phyloP scores from a whole-genome alignment of 1,140 invertebrate species.

The Listronotus bonariensis region DNA sequence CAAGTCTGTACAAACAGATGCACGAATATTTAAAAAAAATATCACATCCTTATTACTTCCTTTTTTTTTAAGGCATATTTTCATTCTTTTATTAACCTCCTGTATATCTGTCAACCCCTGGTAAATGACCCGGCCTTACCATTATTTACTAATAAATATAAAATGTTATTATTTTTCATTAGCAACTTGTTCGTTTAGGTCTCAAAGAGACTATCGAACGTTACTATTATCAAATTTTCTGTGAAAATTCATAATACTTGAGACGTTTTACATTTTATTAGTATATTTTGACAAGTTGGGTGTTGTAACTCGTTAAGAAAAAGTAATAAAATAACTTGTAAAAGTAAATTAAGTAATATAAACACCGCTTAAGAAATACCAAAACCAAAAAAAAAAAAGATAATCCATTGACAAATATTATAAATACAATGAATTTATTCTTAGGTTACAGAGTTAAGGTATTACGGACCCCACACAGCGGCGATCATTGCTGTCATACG shows the following conservation, averaged over 20 bases:
- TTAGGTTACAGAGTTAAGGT: constrained; percentile 52
- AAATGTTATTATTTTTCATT: background rate
- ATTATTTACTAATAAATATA: constrained; percentile 1
- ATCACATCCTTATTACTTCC: no score
- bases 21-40: no score
- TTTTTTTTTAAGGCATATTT: no score
- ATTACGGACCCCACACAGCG: constrained; percentile 15
- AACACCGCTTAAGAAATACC: constrained; percentile 47
- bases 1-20: no score
- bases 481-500: no score
- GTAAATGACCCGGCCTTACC: background rate
- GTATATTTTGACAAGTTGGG: constrained; percentile 14
- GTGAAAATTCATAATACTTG: constrained; percentile 2
- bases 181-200: background rate
- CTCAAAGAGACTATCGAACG: no score
- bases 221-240: background rate
- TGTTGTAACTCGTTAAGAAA: constrained; percentile 20
- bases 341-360: constrained; percentile 43
- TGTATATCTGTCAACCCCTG: background rate
- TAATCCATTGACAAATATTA: constrained; percentile 57
- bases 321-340: constrained; percentile 26
- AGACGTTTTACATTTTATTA: constrained; percentile 1
- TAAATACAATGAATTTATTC: constrained; percentile 57
- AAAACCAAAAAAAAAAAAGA: constrained; percentile 51
- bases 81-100: no score